A percentile compares a stretch with the other conserved stretches of the same genome.
phyloP scores from a whole-genome alignment of 2,888 invertebrate species.

The Lasioglossum leucozonium region DNA sequence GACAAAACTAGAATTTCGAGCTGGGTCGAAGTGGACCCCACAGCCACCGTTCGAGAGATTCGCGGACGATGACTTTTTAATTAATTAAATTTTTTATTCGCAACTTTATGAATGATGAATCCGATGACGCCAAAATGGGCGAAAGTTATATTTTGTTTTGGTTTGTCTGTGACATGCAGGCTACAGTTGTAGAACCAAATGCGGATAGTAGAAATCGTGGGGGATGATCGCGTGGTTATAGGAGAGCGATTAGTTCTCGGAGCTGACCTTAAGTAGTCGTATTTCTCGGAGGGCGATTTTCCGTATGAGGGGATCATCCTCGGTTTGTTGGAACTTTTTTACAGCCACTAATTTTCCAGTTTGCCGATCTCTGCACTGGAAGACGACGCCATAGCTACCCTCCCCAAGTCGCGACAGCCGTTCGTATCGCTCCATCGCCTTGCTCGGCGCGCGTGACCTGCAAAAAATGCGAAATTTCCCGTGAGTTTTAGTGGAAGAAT shows the following conservation, averaged over 20 bases:
- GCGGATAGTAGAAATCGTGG: background rate
- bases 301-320: slow-evolving; percentile 97
- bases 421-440: slow-evolving; percentile 97
- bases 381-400: slow-evolving; percentile 97
- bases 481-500: background rate
- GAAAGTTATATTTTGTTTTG: background rate
- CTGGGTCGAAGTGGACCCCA: no score
- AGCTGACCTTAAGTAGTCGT: slow-evolving; percentile 93
- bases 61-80: no score
- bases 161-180: background rate
- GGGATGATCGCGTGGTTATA: background rate
- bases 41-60: no score
- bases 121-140: background rate
- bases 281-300: slow-evolving; percentile 98
- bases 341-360: slow-evolving; percentile 97
- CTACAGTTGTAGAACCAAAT: background rate
- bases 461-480: slow-evolving; percentile 56
- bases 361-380: slow-evolving; percentile 97
- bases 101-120: background rate
- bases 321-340: slow-evolving; percentile 98
- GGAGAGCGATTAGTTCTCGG: background rate
- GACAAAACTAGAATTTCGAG: background rate
- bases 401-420: slow-evolving; percentile 97
- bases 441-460: slow-evolving; percentile 93
- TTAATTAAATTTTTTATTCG: no score